Base-by-base conservation (phyloP, 2,888 invertebrate species). In the Xanthostigma xanthostigma region DNA sequence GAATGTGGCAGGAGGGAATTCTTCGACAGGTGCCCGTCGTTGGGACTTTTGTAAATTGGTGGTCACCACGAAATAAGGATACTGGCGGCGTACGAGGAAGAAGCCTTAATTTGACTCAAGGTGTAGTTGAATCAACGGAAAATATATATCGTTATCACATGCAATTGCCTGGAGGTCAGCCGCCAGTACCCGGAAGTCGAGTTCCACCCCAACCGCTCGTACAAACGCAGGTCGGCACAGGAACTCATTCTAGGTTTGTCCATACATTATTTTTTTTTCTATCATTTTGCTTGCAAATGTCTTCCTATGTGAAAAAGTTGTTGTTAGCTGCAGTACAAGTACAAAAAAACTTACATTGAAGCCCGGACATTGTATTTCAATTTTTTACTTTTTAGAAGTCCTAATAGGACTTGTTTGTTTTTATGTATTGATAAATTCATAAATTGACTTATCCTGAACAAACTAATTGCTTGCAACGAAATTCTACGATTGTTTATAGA, bases 31-130 rank as follows among this genome's bases (percentile, higher is more conserved):
- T 96, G 55, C 96, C 96, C 0, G 86, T 96, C 3, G 90, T 97
- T 50, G 91, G 95, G 0, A 84, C 89, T 17, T 79, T 97, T 49
- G 84, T 95, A 45, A 92, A 93, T 70, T 97, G 96, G 96, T 94
- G 91, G 88, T 87, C 91, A 44, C 96, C 95, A 9, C 41, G 39
- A 36, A 53, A 49, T 27, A 87, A 83, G 61, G 84, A 86, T 56
- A 72, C 79, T 8, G 86, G 81, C 56, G 86, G 81, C 56, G 85
- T 82, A 56, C 83, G 77, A 65, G 95, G 89, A 44, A 74, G 90
- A 61, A 89, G 81, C 66, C 75, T 92, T 53, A 86, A 90, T 67
- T 70, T 92, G 62, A 72, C 74, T 36, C 71, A 73, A 72, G 89
- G 89, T 42, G 84, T 87, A 44, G 82, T 89, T 10, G 84, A 84